Evolutionary conservation across 2,113 vertebrate species (phyloP).

Genomic region (Lepisosteus osseus): DNA sequence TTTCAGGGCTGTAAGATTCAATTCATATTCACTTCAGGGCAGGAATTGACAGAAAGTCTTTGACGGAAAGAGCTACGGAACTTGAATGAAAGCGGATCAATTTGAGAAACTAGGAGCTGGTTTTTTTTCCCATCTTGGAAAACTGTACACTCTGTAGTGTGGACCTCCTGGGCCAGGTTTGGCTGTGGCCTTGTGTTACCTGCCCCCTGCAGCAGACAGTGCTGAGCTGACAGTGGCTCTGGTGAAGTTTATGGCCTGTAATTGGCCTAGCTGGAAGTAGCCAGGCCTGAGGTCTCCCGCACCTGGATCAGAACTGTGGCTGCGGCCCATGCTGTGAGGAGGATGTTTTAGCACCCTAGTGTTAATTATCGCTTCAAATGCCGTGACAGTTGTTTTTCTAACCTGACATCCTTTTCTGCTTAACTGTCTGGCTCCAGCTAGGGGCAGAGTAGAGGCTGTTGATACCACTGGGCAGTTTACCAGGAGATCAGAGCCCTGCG

Average conservation of each 20-base stretch:
- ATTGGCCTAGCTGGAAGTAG: neutral
- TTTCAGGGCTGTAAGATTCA: no score
- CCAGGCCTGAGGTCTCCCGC: conserved; percentile 32
- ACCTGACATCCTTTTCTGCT: conserved; percentile 54
- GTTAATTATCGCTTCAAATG: conserved; percentile 68
- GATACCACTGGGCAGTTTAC: conserved; percentile 59
- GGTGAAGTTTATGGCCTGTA: conserved; percentile 48
- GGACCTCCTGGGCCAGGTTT: conserved; percentile 49
- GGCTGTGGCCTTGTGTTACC: conserved; percentile 51
- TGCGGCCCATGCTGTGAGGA: conserved; percentile 38
- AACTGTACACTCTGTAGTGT: no score
- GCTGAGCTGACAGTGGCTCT: conserved; percentile 54
- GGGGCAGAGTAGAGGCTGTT: conserved; percentile 47
- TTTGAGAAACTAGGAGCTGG: no score
- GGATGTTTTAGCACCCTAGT: conserved; percentile 67
- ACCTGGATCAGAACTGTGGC: conserved; percentile 46
- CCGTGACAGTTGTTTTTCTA: conserved; percentile 69
- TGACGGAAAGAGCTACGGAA: no score
- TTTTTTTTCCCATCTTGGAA: no score
- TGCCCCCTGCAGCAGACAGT: conserved; percentile 44
- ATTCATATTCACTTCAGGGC: no score
- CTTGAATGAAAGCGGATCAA: no score
- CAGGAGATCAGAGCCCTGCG: conserved; percentile 34
- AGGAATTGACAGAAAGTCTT: no score
- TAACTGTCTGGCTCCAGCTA: conserved; percentile 64